A percentile compares a stretch with the other conserved stretches of the same genome.
phyloP scores from a whole-genome alignment of 2,888 invertebrate genomes.

The Linnaemya tessellans region DNA sequence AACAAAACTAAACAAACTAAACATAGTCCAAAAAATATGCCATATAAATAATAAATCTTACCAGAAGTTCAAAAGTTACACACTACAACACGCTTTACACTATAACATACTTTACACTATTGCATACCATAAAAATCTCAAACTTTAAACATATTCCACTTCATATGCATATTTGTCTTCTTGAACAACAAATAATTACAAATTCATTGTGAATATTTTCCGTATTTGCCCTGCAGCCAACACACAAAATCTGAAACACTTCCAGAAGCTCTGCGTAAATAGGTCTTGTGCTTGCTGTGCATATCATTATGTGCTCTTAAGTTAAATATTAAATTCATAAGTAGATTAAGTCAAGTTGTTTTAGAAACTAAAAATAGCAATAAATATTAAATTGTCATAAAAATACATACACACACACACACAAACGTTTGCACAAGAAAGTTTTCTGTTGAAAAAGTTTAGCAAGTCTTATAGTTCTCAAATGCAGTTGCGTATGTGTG shows the following conservation, averaged over 20 bases:
- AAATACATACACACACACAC: conserved; percentile 31
- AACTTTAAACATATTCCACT: neutral
- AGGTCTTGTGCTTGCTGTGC: conserved; percentile 4
- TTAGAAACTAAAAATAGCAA: conserved; percentile 50
- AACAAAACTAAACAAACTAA: too few species aligned
- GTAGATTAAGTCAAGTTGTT: conserved; percentile 63
- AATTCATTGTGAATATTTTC: conserved; percentile 36
- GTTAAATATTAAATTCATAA: conserved; percentile 59
- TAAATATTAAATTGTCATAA: conserved; percentile 58
- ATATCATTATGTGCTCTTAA: conserved; percentile 10
- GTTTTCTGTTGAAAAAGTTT: conserved; percentile 27
- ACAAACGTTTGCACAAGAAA: neutral
- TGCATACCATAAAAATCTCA: neutral
- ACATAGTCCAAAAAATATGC: too few species aligned
- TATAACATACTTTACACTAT: too few species aligned
- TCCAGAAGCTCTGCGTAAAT: neutral
- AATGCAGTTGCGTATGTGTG: too few species aligned
- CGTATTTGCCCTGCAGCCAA: neutral
- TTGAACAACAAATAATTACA: conserved; percentile 22
- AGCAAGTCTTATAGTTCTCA: conserved; percentile 17
- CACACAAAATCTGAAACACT: neutral
- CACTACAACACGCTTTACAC: too few species aligned
- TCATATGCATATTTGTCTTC: neutral
- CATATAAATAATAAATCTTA: too few species aligned
- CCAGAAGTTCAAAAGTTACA: too few species aligned